These are phyloP conservation scores for Caenorhabditis uteleia DNA, from an alignment of 2,888 invertebrate species.

Conservation along the genomic window DNA sequence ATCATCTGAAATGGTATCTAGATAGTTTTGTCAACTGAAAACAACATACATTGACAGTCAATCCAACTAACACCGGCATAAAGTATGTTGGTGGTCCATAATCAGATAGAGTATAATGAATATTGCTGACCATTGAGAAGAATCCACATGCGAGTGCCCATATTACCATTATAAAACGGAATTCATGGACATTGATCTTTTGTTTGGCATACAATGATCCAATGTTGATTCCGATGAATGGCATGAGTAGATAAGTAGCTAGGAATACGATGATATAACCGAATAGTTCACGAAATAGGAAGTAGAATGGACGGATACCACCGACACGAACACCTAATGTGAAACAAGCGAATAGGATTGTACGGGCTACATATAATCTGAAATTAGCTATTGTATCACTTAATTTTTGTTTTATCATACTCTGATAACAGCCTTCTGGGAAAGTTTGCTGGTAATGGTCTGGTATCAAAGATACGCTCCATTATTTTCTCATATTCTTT, in stretches of 20 bases:
- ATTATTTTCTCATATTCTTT: constrained; percentile 20
- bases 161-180: constrained; percentile 31
- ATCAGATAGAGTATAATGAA: constrained; percentile 32
- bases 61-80: constrained; percentile 46
- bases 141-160: constrained; percentile 43
- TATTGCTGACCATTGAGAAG: constrained; percentile 30
- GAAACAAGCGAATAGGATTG: constrained; percentile 35
- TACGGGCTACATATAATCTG: constrained; percentile 32
- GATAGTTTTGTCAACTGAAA: background rate
- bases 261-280: constrained; percentile 15
- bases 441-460: constrained; percentile 37
- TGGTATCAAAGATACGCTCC: constrained; percentile 18
- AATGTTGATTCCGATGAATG: constrained; percentile 24
- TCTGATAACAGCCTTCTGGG: constrained; percentile 22
- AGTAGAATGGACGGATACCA: constrained; percentile 11
- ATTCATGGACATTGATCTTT: constrained; percentile 25
- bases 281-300: constrained; percentile 13
- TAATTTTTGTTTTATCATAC: too few species aligned
- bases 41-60: constrained; percentile 35
- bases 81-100: constrained; percentile 43
- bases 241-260: constrained; percentile 32
- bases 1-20: constrained; percentile 16
- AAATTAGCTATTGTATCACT: background rate
- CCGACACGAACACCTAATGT: constrained; percentile 32
- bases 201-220: constrained; percentile 1